Evolutionary conservation across 2,888 invertebrate species (phyloP).

Genomic region (Caenorhabditis virilis): DNA sequence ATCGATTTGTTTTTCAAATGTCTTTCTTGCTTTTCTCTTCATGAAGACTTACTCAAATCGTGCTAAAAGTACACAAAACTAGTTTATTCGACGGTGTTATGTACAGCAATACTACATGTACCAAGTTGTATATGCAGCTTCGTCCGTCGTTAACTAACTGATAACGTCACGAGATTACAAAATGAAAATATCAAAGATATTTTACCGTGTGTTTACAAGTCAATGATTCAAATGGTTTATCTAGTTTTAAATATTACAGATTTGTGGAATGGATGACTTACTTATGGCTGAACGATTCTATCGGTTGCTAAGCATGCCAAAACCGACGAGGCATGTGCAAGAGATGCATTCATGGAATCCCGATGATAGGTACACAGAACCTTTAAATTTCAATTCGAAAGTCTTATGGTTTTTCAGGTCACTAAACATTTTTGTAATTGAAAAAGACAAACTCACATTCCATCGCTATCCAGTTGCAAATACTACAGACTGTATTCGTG

Average conservation of each 20-base stretch:
- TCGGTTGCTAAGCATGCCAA: constrained; percentile 43
- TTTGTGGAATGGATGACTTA: constrained; percentile 51
- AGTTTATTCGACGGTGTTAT: too few species aligned
- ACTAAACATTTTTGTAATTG: constrained; percentile 97
- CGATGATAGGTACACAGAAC: constrained; percentile 80
- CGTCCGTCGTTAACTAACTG: too few species aligned
- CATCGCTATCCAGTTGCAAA: constrained; percentile 96
- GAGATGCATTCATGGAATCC: constrained; percentile 80
- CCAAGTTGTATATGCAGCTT: too few species aligned
- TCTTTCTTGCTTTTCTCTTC: too few species aligned
- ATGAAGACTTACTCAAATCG: too few species aligned
- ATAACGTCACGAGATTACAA: neutral
- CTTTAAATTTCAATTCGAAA: neutral
- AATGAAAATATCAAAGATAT: constrained; percentile 23
- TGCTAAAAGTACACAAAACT: too few species aligned
- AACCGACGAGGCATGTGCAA: constrained; percentile 38
- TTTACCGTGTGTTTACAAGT: constrained; percentile 1
- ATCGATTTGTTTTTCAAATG: too few species aligned
- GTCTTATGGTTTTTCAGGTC: constrained; percentile 72
- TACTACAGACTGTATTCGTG: constrained; percentile 98
- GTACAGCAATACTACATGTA: too few species aligned
- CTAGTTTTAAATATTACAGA: constrained; percentile 19
- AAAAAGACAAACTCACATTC: constrained; percentile 96
- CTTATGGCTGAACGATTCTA: constrained; percentile 59
- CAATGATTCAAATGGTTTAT: neutral